phyloP scores from a whole-genome alignment of 2,888 invertebrate genomes.

The Drosophila ezoana region DNA sequence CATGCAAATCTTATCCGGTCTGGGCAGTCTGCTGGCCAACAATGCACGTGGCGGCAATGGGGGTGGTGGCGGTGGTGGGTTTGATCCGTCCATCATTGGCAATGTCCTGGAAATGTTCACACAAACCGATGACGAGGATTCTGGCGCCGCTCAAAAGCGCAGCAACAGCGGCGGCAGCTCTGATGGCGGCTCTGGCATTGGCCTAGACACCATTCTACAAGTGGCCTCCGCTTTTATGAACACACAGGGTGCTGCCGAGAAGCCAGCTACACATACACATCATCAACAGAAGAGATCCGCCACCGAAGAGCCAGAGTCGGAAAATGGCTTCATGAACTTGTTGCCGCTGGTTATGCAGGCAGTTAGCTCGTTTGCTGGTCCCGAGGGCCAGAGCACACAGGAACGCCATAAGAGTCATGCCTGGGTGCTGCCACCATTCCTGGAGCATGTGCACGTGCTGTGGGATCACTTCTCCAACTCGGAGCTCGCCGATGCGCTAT shows the following conservation, averaged over 20 bases:
- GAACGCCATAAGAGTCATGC: constrained; percentile 90
- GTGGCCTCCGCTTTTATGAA: constrained; percentile 87
- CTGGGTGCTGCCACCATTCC: constrained; percentile 89
- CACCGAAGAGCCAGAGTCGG: constrained; percentile 57
- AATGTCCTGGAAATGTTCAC: constrained; percentile 87
- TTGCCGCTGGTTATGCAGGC: constrained; percentile 90
- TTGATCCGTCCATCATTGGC: constrained; percentile 87
- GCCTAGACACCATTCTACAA: constrained; percentile 86
- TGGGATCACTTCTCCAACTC: constrained; percentile 93
- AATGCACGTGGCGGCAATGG: constrained; percentile 80
- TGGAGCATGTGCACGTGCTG: constrained; percentile 89
- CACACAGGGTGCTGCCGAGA: constrained; percentile 73
- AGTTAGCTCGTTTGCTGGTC: constrained; percentile 87
- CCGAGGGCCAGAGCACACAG: constrained; percentile 87
- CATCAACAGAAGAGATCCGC: constrained; percentile 74
- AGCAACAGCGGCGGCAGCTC: constrained; percentile 38
- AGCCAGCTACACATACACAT: constrained; percentile 68
- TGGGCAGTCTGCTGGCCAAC: constrained; percentile 83
- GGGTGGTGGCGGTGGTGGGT: constrained; percentile 85
- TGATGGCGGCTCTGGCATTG: constrained; percentile 82
- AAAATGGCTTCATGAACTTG: constrained; percentile 85
- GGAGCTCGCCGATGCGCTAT: constrained; percentile 90
- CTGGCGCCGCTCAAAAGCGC: constrained; percentile 54
- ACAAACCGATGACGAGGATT: constrained; percentile 73
- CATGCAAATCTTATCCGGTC: constrained; percentile 84